Percentiles rank a stretch among this genome's conserved stretches.
phyloP scores from a whole-genome alignment of 2,797 vertebrate genomes.

The Hypotaenidia okinawae region DNA sequence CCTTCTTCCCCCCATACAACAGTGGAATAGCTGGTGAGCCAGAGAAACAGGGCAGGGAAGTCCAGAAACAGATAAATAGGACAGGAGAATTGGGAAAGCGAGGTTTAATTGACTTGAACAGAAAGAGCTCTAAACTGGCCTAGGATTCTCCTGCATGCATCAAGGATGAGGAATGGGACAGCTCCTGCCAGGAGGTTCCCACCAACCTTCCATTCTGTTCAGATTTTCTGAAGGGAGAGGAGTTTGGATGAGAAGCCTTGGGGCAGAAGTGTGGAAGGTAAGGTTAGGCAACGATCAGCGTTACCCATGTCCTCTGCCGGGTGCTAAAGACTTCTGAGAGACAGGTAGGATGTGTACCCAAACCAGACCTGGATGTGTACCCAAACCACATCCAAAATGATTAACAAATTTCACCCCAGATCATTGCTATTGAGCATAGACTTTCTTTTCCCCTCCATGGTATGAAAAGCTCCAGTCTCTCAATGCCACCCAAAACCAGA shows the following conservation, averaged over 20 bases:
- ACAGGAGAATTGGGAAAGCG: slow-evolving; percentile 17
- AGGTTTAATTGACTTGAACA: neutral
- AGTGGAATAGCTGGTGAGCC: neutral
- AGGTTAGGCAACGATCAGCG: neutral
- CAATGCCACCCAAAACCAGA: neutral
- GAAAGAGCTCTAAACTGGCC: neutral
- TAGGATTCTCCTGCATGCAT: neutral
- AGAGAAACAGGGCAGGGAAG: slow-evolving; percentile 24
- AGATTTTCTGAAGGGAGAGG: neutral
- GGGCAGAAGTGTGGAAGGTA: neutral
- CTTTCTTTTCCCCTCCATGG: neutral
- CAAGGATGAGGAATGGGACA: neutral
- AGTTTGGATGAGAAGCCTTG: neutral
- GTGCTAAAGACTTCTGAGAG: neutral
- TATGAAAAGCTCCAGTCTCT: neutral
- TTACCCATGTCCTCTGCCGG: neutral
- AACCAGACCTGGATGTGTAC: neutral
- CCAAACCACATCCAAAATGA: neutral
- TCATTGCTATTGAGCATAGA: neutral
- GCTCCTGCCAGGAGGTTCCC: neutral
- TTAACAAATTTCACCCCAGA: neutral
- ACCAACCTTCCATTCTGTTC: neutral
- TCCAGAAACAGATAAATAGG: slow-evolving; percentile 14
- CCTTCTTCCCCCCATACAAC: neutral
- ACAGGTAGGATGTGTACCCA: neutral